These are phyloP conservation scores for Biston betularia DNA, from an alignment of 2,888 invertebrate species.

Conservation along the genomic window DNA sequence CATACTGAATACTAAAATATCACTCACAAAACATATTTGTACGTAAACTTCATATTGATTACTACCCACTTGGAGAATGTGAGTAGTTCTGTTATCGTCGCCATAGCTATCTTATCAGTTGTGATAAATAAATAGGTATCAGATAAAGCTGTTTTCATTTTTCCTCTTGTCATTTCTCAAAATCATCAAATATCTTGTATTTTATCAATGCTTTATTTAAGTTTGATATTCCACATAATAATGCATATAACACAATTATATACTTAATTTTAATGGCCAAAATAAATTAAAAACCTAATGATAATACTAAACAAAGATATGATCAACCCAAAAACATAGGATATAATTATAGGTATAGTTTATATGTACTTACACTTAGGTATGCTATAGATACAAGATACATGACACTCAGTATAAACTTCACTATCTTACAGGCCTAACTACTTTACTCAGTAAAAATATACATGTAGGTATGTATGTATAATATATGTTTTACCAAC, in stretches of 20 bases:
- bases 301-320: neutral
- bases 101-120: slow-evolving; percentile 61
- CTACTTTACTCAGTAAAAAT: neutral
- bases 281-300: neutral
- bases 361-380: neutral
- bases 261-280: neutral
- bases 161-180: neutral
- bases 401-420: neutral
- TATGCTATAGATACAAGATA: neutral
- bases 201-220: slow-evolving; percentile 11
- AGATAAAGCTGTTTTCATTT: slow-evolving; percentile 41
- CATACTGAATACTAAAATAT: slow-evolving; percentile 51
- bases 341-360: neutral
- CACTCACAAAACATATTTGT: slow-evolving; percentile 38
- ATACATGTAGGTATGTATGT: neutral
- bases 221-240: slow-evolving; percentile 1
- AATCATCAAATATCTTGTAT: slow-evolving; percentile 1
- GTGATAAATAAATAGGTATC: slow-evolving; percentile 53
- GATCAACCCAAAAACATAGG: neutral
- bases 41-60: slow-evolving; percentile 55
- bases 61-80: slow-evolving; percentile 47
- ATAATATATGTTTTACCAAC: neutral
- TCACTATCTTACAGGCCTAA: neutral
- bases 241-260: neutral
- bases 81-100: slow-evolving; percentile 52